A percentile compares a stretch with the other conserved stretches of the same genome.
Evolutionary conservation across 2,888 invertebrate species (phyloP).

Genomic region (Lacanobia wlatinum): DNA sequence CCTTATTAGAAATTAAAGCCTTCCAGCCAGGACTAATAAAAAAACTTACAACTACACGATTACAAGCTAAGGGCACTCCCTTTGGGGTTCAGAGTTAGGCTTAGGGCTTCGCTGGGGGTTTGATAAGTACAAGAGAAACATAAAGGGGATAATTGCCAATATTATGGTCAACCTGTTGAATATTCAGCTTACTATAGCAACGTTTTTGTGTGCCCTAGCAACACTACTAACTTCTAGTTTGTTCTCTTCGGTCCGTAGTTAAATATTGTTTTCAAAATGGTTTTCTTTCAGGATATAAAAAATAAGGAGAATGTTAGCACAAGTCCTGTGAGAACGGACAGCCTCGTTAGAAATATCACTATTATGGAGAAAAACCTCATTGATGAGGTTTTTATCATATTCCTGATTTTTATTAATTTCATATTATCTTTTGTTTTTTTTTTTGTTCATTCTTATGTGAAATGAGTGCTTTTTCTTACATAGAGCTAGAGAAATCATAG

Average conservation of each 20-base stretch:
- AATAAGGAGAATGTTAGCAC: slow-evolving; percentile 63
- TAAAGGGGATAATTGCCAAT: too few relatives aligned
- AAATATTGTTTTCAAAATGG: slow-evolving; percentile 3
- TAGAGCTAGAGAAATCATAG: neutral
- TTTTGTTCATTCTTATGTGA: neutral
- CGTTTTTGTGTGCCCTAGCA: slow-evolving; percentile 8
- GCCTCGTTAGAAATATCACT: slow-evolving; percentile 77
- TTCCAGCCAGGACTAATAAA: too few relatives aligned
- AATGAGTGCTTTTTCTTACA: neutral
- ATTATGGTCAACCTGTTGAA: too few relatives aligned
- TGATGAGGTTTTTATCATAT: slow-evolving; percentile 78
- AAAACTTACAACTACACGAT: too few relatives aligned
- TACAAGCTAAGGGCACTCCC: too few relatives aligned
- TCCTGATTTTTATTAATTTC: neutral
- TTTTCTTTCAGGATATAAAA: slow-evolving; percentile 76
- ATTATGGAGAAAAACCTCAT: slow-evolving; percentile 79
- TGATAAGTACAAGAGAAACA: too few relatives aligned
- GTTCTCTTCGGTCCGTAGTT: neutral
- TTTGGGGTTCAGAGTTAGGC: too few relatives aligned
- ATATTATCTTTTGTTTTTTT: neutral
- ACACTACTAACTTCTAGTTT: neutral
- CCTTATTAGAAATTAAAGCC: too few relatives aligned
- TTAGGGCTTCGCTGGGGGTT: too few relatives aligned
- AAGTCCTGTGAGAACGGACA: slow-evolving; percentile 69
- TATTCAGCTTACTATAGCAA: neutral